A percentile compares a stretch with the other conserved stretches of the same genome.
Evolutionary conservation across 2,888 invertebrate genomes (phyloP).

Genomic region (Phorcus lineatus): DNA sequence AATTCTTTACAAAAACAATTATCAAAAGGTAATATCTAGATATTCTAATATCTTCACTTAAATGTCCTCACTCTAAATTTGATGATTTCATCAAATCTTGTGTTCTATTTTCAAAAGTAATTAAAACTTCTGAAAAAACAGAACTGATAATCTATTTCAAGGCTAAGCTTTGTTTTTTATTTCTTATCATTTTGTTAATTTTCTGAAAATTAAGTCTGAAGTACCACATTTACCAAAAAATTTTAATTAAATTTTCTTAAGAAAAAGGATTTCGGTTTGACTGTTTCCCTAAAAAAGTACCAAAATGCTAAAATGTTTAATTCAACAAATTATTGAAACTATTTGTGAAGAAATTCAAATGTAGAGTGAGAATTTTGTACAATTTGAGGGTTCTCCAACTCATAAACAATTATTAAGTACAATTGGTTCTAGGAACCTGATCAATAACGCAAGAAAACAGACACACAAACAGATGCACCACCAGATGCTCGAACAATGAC

Average conservation of each 20-base stretch:
- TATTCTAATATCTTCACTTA: background rate
- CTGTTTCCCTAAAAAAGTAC: too few relatives aligned
- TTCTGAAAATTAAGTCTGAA: background rate
- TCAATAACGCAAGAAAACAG: background rate
- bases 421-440: conserved; percentile 9
- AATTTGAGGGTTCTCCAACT: too few relatives aligned
- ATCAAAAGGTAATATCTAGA: background rate
- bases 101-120: background rate
- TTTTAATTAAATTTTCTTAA: too few relatives aligned
- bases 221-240: background rate
- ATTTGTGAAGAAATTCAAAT: too few relatives aligned
- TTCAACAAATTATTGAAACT: too few relatives aligned
- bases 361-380: too few relatives aligned
- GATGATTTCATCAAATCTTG: background rate
- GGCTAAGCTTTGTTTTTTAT: background rate
- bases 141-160: background rate
- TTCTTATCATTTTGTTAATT: background rate
- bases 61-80: background rate
- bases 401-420: background rate
- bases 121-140: too few relatives aligned
- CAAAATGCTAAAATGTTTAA: background rate
- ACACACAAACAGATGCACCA: conserved; percentile 7
- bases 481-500: background rate
- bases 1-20: background rate
- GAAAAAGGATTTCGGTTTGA: too few relatives aligned